phyloP scores from a whole-genome alignment of 1,140 invertebrate species.

The Tachypleus tridentatus region DNA sequence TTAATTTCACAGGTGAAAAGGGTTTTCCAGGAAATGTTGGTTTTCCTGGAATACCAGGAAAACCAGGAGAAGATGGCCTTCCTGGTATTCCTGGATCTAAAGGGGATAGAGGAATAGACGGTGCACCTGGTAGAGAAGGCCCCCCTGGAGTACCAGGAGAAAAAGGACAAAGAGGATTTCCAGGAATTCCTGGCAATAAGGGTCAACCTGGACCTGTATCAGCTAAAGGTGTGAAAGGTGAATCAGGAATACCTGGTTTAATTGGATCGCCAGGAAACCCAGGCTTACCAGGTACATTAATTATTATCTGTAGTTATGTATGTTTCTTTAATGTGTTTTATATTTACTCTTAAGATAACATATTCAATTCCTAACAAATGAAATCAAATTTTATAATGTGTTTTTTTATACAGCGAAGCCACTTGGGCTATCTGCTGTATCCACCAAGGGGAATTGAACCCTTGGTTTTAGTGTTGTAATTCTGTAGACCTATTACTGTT shows the following conservation, averaged over 20 bases:
- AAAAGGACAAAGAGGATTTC: constrained; percentile 19
- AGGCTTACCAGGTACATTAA: constrained; percentile 5
- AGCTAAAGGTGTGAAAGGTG: constrained; percentile 21
- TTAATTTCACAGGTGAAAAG: constrained; percentile 6
- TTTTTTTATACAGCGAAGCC: too few relatives aligned
- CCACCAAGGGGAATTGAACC: too few relatives aligned
- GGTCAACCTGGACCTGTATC: constrained; percentile 15
- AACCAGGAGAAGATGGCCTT: constrained; percentile 22
- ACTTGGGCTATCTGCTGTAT: too few relatives aligned
- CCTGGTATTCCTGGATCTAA: constrained; percentile 15
- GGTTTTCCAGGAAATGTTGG: constrained; percentile 12
- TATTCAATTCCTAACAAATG: too few relatives aligned
- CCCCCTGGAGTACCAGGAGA: constrained; percentile 16
- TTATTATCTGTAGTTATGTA: too few relatives aligned
- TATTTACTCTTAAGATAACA: too few relatives aligned
- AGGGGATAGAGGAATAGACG: constrained; percentile 25
- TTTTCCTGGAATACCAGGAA: constrained; percentile 39
- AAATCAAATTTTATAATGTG: too few relatives aligned
- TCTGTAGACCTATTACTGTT: too few relatives aligned
- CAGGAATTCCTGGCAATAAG: constrained; percentile 26
- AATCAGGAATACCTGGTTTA: constrained; percentile 36
- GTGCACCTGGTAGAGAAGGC: constrained; percentile 21
- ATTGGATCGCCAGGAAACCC: constrained; percentile 36
- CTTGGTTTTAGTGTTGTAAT: too few relatives aligned
- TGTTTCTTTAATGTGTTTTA: too few relatives aligned